Conservation (phyloP, 2,797 vertebrate genomes). For the Botia kubotai region DNA sequence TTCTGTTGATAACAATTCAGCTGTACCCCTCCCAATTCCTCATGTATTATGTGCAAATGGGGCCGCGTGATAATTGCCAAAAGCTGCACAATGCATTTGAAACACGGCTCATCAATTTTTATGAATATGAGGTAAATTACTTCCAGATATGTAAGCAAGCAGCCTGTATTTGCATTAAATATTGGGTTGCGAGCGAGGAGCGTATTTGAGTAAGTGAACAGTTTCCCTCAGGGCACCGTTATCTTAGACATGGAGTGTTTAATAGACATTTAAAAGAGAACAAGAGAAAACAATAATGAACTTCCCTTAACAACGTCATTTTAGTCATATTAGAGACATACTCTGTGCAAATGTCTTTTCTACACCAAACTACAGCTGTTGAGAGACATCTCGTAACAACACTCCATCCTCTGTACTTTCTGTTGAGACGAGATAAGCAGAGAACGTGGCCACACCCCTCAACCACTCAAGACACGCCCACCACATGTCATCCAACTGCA, state of each 20-base stretch:
- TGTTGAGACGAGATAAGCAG: conserved; percentile 6
- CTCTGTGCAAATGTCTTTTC: no score
- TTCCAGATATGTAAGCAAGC: conserved; percentile 22
- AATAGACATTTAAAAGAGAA: no score
- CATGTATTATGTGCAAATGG: conserved; percentile 28
- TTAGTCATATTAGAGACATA: neutral
- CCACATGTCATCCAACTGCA: neutral
- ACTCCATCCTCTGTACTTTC: neutral
- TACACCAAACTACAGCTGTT: neutral
- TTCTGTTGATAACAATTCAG: conserved; percentile 6
- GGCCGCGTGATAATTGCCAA: conserved; percentile 4
- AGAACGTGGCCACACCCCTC: neutral
- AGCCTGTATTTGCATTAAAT: neutral
- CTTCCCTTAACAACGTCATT: neutral
- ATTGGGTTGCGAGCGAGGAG: neutral
- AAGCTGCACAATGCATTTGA: conserved; percentile 2
- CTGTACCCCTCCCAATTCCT: conserved; percentile 2
- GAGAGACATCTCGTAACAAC: neutral
- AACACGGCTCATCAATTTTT: conserved; percentile 21
- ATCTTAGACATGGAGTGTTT: conserved; percentile 35
- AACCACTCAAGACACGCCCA: conserved; percentile 1
- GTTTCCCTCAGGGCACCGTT: conserved; percentile 31
- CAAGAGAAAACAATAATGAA: no score
- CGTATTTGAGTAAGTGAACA: conserved; percentile 19
- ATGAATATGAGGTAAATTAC: conserved; percentile 35